These are phyloP conservation scores for Drosophila persimilis DNA, from an alignment of 1,140 invertebrate species.

Conservation along the genomic window DNA sequence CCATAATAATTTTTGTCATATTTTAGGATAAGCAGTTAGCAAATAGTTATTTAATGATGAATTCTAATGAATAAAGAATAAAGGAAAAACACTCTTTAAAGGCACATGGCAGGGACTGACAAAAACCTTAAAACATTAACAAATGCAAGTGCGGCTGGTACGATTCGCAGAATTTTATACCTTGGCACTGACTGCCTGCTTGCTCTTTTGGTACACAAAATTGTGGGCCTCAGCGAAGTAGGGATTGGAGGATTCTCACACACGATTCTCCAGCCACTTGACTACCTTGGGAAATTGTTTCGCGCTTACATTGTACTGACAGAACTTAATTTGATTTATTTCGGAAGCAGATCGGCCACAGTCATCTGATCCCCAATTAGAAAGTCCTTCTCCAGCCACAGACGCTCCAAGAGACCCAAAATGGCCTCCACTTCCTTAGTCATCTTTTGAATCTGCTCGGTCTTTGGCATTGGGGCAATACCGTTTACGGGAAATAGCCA, in stretches of 20 bases:
- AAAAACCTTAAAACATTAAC: background rate
- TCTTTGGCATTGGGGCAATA: conserved; percentile 81
- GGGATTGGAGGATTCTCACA: conserved; percentile 85
- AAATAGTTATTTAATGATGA: conserved; percentile 28
- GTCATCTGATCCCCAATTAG: conserved; percentile 87
- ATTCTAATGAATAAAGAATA: conserved; percentile 39
- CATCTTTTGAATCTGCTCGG: conserved; percentile 82
- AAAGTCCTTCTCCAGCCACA: conserved; percentile 87
- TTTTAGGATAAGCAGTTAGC: conserved; percentile 37
- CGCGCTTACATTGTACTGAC: conserved; percentile 85
- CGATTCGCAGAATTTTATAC: conserved; percentile 11
- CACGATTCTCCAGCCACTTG: conserved; percentile 86
- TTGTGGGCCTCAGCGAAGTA: conserved; percentile 86
- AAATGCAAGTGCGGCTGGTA: conserved; percentile 4
- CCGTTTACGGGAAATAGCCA: conserved; percentile 84
- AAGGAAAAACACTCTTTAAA: conserved; percentile 31
- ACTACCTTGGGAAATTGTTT: conserved; percentile 85
- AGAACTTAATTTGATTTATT: conserved; percentile 90
- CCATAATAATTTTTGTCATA: no score
- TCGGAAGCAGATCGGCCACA: conserved; percentile 92
- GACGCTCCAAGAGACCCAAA: conserved; percentile 86
- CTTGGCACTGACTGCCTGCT: conserved; percentile 35
- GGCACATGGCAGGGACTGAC: background rate
- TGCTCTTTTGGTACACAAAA: conserved; percentile 48
- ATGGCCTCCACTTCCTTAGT: conserved; percentile 83